Conservation (phyloP, 1,140 invertebrate species). For the Drosophila lacteicornis region DNA sequence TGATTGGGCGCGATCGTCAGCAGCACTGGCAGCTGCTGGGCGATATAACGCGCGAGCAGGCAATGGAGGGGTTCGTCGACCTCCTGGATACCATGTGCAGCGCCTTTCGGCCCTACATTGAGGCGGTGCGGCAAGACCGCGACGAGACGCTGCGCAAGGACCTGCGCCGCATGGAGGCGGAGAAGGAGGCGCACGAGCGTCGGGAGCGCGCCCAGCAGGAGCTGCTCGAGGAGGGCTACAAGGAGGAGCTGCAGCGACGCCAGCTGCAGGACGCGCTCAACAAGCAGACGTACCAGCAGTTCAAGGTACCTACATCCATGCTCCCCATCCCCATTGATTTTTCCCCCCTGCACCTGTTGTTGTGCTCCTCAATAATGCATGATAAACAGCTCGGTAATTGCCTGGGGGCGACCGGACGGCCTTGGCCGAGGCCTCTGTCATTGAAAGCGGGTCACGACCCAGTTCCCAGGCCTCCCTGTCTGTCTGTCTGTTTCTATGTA, state of each 20-base stretch:
- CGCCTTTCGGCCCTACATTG: slow-evolving; percentile 95
- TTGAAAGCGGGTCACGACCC: slow-evolving; percentile 58
- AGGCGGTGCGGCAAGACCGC: slow-evolving; percentile 94
- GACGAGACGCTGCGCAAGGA: slow-evolving; percentile 88
- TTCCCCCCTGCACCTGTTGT: slow-evolving; percentile 62
- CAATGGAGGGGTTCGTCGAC: slow-evolving; percentile 96
- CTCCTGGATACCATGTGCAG: slow-evolving; percentile 94
- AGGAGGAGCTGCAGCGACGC: slow-evolving; percentile 89
- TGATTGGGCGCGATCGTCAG: slow-evolving; percentile 96
- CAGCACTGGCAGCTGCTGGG: slow-evolving; percentile 97
- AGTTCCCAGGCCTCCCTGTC: slow-evolving; percentile 26
- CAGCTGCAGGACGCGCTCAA: slow-evolving; percentile 98
- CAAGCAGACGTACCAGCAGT: slow-evolving; percentile 97
- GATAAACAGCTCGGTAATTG: slow-evolving; percentile 8
- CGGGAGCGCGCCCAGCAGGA: slow-evolving; percentile 85
- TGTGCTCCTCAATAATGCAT: slow-evolving; percentile 92
- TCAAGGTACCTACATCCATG: slow-evolving; percentile 86
- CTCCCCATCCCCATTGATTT: slow-evolving; percentile 1
- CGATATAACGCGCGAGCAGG: slow-evolving; percentile 92
- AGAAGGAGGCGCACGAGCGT: slow-evolving; percentile 85
- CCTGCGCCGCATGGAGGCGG: slow-evolving; percentile 84
- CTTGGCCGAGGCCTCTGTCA: slow-evolving; percentile 6
- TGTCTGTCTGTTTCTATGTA: background rate
- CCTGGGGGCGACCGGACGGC: background rate
- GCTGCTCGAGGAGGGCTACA: slow-evolving; percentile 86